phyloP scores from a whole-genome alignment of 2,113 vertebrate genomes.

The Prinia subflava region DNA sequence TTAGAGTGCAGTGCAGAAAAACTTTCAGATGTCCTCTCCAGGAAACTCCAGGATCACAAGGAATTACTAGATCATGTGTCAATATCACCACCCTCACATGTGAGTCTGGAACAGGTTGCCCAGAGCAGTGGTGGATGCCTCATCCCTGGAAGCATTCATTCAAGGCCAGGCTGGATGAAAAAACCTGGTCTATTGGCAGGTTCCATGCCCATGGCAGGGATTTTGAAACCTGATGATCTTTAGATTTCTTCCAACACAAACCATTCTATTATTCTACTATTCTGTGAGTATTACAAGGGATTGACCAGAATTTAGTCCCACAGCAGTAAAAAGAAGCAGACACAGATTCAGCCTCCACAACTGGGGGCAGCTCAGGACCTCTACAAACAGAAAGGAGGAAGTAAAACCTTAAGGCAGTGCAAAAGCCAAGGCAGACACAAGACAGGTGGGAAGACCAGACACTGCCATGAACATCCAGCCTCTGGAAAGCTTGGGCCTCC shows the following conservation, averaged over 20 bases:
- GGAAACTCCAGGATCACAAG: not conserved
- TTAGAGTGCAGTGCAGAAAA: not conserved
- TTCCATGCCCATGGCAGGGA: not conserved
- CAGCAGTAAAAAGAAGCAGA: not conserved
- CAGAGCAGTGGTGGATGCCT: not conserved
- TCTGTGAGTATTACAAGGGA: not conserved
- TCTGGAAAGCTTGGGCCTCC: not conserved
- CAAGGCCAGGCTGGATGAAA: not conserved
- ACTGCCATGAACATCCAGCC: not conserved
- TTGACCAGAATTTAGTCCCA: not conserved
- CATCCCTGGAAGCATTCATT: not conserved
- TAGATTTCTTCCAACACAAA: not conserved
- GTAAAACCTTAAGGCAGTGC: not conserved
- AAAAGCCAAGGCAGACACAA: not conserved
- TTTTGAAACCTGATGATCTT: not conserved
- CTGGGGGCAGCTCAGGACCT: not conserved
- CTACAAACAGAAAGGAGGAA: not conserved
- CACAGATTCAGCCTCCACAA: not conserved
- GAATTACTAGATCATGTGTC: not conserved
- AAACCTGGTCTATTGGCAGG: not conserved
- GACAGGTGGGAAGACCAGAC: not conserved
- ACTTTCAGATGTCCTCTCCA: not conserved
- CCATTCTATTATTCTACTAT: not conserved
- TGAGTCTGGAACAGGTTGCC: not conserved
- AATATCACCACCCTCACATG: not conserved